Conservation (phyloP, 2,888 invertebrate genomes). For the Acanthosepion lycidas region DNA sequence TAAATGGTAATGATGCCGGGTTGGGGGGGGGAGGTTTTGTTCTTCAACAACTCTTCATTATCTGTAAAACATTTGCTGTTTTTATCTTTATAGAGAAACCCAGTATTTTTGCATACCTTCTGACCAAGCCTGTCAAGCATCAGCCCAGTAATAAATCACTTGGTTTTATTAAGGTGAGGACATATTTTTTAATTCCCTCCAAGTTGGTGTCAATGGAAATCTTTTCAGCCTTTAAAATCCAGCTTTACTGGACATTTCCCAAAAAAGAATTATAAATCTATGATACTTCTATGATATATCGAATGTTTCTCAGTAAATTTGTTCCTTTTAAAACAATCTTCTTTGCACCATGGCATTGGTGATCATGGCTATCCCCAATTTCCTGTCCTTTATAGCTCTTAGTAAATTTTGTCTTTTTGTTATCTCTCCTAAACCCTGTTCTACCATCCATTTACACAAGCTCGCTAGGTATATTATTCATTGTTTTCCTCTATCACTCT, state of each 20-base stretch:
- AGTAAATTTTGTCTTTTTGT: too few species aligned
- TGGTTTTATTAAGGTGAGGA: background rate
- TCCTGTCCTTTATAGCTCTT: too few species aligned
- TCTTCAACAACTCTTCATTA: background rate
- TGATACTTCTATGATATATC: too few species aligned
- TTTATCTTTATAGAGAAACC: background rate
- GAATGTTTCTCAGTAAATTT: too few species aligned
- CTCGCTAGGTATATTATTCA: too few species aligned
- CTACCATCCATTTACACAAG: too few species aligned
- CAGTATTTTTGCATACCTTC: background rate
- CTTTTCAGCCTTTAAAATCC: background rate
- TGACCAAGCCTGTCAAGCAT: background rate
- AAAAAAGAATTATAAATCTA: background rate
- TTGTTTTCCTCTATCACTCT: too few species aligned
- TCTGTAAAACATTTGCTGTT: background rate
- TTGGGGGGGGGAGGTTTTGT: background rate
- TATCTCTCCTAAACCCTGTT: too few species aligned
- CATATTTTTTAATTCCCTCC: background rate
- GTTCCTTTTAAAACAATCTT: too few species aligned
- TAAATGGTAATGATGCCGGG: background rate
- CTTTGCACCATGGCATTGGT: too few species aligned
- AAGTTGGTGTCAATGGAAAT: background rate
- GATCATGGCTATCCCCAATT: too few species aligned
- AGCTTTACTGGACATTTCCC: background rate
- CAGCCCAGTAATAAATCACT: background rate